phyloP scores from a whole-genome alignment of 2,888 invertebrate species.

The Kryphioiulus occultus region DNA sequence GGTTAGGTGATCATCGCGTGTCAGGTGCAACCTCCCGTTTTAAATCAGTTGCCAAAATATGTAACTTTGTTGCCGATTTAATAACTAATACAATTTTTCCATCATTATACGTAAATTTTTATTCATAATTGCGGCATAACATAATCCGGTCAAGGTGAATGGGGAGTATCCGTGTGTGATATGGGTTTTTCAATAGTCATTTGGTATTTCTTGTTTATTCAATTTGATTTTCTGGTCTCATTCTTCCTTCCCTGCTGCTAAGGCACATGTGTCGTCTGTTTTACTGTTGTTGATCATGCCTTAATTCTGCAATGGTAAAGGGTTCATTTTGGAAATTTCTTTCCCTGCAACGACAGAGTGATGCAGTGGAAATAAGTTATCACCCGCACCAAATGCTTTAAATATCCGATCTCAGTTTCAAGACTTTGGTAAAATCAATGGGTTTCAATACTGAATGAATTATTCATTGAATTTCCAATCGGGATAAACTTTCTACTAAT shows the following conservation, averaged over 20 bases:
- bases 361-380: background rate
- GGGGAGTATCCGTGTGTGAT: background rate
- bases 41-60: background rate
- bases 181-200: background rate
- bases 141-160: background rate
- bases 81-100: background rate
- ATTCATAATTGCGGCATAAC: constrained; percentile 2
- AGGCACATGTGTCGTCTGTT: background rate
- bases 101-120: background rate
- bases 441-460: background rate
- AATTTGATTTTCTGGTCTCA: background rate
- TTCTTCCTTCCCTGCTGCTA: background rate
- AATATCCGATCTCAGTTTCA: background rate
- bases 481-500: background rate
- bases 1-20: background rate
- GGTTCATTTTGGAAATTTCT: background rate
- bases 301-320: background rate
- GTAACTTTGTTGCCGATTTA: background rate
- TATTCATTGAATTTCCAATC: background rate
- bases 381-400: background rate
- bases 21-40: background rate
- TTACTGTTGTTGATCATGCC: background rate
- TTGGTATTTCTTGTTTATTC: background rate
- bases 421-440: background rate
- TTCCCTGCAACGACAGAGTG: background rate